Base-by-base conservation (phyloP, 2,888 invertebrate species). In the Parascotia fuliginaria region DNA sequence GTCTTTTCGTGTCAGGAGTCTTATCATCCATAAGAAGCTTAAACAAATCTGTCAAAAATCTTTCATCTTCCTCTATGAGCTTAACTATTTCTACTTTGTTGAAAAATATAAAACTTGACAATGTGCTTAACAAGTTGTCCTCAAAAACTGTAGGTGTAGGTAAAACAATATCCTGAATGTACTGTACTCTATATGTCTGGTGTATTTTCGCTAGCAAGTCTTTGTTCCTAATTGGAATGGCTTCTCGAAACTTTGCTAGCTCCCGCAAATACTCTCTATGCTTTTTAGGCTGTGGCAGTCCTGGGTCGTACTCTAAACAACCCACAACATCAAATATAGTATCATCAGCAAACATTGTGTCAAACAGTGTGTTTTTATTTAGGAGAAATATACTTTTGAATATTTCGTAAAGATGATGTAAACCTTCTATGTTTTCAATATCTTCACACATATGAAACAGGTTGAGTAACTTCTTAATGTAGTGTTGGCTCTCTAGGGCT, bases 1-100 rank as follows among this genome's bases (percentile, higher is more conserved):
- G 94, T 75, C 99, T 94, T 82, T 98, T 97, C 9, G 93, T 86
- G 67, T 98, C 95, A 16, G 96, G 94, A 33, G 98, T 98, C 70
- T 95, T 95, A 75, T 97, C 96, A 84, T 98, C 97, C 67, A 96
- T 97, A 74, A 99, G 94, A 87, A 98, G 95, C 55, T 96, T 95
- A 93, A 99, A 99, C 72, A 99, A 93, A 88, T 98, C 98, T 45
- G 96, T 95, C 81, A 99, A 94, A 92, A 99, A 98, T 83, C 97
- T 97, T 75, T 99, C 98, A 92, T 99, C 99, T 79, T 99, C 99
- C 93, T 99, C 96, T 85, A 99, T 97, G 80, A 98, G 94, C 70
- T 97, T 98, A 70, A 99, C 99, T 91, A 99, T 99, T 94, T 99
- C 99, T 83, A 99, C 98, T 93, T 99, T 99, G 93, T 99, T 99